These are phyloP conservation scores for Phaonia tiefii DNA, from an alignment of 2,888 invertebrate species.

Conservation along the genomic window DNA sequence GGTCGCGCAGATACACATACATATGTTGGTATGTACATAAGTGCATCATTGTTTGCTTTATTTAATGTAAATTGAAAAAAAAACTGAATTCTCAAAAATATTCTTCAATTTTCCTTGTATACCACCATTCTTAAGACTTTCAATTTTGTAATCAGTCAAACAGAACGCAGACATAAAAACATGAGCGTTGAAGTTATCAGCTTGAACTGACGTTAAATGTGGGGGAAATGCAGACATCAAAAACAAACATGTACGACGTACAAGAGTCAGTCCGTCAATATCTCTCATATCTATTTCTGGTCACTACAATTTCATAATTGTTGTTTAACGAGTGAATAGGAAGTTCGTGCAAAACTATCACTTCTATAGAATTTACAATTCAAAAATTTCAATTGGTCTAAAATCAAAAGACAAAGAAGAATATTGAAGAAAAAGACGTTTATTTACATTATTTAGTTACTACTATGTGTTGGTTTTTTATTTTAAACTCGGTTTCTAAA, in stretches of 20 bases:
- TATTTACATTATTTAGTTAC: no score
- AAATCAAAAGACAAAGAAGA: no score
- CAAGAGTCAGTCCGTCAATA: conserved; percentile 5
- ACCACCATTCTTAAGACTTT: background rate
- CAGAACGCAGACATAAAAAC: background rate
- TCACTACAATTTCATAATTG: conserved; percentile 17
- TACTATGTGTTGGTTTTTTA: no score
- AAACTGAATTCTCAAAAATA: no score
- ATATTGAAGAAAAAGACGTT: no score
- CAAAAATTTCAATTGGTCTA: no score
- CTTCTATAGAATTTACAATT: no score
- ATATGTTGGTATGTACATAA: no score
- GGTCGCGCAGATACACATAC: no score
- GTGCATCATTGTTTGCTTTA: conserved; percentile 22
- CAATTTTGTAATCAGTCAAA: conserved; percentile 49
- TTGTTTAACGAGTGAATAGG: conserved; percentile 13
- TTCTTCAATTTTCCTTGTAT: background rate
- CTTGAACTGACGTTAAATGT: background rate
- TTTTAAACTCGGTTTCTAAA: no score
- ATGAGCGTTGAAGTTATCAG: conserved; percentile 18
- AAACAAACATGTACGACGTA: background rate
- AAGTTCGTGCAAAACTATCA: conserved; percentile 21
- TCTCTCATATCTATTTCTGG: conserved; percentile 7
- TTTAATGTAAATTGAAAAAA: no score
- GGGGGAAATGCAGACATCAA: conserved; percentile 4